Evolutionary conservation across 2,113 vertebrate genomes (phyloP).

Genomic region (Struthidea cinerea): DNA sequence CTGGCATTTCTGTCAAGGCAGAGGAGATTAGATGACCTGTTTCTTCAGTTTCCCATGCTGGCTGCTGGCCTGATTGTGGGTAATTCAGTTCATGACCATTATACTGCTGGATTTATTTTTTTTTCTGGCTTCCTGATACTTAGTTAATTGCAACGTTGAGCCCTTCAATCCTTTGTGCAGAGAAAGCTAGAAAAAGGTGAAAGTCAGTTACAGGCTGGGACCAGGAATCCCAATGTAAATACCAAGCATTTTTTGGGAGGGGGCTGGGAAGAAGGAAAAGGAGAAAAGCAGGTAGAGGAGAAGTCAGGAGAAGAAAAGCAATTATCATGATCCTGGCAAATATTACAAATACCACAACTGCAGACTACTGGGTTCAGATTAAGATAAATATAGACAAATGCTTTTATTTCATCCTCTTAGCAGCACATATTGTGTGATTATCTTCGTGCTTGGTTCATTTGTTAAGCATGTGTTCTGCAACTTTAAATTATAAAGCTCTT

Average conservation of each 20-base stretch:
- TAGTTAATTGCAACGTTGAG: not conserved
- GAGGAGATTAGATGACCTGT: not conserved
- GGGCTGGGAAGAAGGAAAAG: not conserved
- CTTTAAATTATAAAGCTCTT: not conserved
- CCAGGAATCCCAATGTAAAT: not conserved
- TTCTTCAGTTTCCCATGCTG: conserved; percentile 32
- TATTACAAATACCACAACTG: not conserved
- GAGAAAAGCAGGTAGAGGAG: not conserved
- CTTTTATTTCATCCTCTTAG: not conserved
- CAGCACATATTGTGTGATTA: not conserved
- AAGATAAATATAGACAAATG: not conserved
- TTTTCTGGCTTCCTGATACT: not conserved
- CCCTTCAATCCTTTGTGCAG: not conserved
- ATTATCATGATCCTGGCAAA: not conserved
- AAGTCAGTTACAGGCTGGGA: not conserved
- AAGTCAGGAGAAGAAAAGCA: not conserved
- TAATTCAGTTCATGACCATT: not conserved
- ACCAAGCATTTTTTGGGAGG: not conserved
- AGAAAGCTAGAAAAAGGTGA: not conserved
- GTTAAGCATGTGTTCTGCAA: not conserved
- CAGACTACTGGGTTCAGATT: not conserved
- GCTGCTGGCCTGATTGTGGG: conserved; percentile 12
- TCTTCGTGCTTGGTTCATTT: not conserved
- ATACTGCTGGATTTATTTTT: not conserved
- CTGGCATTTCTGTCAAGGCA: not conserved